phyloP scores from a whole-genome alignment of 2,888 invertebrate genomes.

The Agonopterix arenella region DNA sequence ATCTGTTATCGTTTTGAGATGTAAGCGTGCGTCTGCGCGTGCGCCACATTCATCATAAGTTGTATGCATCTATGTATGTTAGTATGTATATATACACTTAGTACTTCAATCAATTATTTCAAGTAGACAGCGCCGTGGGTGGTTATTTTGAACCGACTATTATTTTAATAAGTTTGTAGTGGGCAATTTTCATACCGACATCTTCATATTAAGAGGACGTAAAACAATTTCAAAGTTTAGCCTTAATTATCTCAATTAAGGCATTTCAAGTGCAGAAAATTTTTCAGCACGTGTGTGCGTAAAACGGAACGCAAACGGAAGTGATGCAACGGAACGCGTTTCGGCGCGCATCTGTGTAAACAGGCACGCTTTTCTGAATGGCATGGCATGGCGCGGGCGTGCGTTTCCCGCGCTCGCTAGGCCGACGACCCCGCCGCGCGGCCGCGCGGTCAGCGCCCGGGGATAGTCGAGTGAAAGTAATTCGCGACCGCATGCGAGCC shows the following conservation, averaged over 20 bases:
- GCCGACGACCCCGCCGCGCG: constrained; percentile 51
- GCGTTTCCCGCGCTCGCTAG: constrained; percentile 63
- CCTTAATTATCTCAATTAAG: neutral
- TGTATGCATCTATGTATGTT: neutral
- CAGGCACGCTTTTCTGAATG: constrained; percentile 73
- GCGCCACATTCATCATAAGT: constrained; percentile 8
- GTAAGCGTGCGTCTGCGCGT: constrained; percentile 26
- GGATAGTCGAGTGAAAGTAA: constrained; percentile 75
- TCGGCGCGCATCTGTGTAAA: constrained; percentile 75
- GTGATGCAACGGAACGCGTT: constrained; percentile 72
- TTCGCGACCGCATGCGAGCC: constrained; percentile 68
- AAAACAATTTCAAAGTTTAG: neutral
- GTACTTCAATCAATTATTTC: constrained; percentile 3
- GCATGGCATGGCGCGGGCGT: constrained; percentile 44
- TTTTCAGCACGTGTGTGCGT: constrained; percentile 19
- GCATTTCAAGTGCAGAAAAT: no score
- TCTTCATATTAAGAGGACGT: neutral
- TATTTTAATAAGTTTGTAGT: constrained; percentile 1
- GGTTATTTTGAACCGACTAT: constrained; percentile 5
- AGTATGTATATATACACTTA: no score
- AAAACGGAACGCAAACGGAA: constrained; percentile 70
- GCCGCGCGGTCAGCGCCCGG: constrained; percentile 63
- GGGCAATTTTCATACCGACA: neutral
- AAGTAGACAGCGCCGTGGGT: constrained; percentile 2
- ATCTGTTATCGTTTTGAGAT: constrained; percentile 33